Base-by-base conservation (phyloP, 35 echinoderm and acorn worm genomes). In the Eucidaris tribuloides region DNA sequence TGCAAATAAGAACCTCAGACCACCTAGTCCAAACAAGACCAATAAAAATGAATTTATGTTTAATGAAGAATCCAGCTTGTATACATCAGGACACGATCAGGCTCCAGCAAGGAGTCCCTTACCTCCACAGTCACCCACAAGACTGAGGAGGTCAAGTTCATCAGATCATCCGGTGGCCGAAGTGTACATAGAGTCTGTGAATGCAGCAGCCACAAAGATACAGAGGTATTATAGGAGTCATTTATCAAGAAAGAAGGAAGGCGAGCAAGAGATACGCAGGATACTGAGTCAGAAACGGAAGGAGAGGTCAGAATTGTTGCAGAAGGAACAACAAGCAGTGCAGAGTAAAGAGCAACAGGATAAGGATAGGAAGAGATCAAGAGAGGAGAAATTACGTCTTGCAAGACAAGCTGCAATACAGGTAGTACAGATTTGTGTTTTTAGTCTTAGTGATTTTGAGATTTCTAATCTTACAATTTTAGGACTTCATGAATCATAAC, bases 401-500 rank as follows among this genome's bases (percentile, higher is more conserved):
- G 96, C 96, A 11, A 93, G 96, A 77, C 96, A 93, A 58, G 86
- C 87, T 36, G 96, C 96, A 18, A 99, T 99, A 63, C 82, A 99
- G 62, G 91, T 99, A 87, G n/a, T n/a, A n/a, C n/a, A n/a, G n/a
- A n/a, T n/a, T n/a, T n/a, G n/a, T n/a, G n/a, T n/a, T n/a, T n/a
- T n/a, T n/a, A n/a, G n/a, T n/a, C n/a, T n/a, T n/a, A n/a, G n/a
- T n/a, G n/a, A n/a, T n/a, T n/a, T n/a, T n/a, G n/a, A n/a, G n/a
- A n/a, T n/a, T n/a, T n/a, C n/a, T n/a, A n/a, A n/a, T n/a, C n/a
- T n/a, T n/a, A n/a, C n/a, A n/a, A n/a, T n/a, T n/a, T n/a, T n/a
- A n/a, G n/a, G n/a, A n/a, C n/a, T n/a, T n/a, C n/a, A n/a, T n/a
- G n/a, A n/a, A n/a, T n/a, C n/a, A n/a, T n/a, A n/a, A n/a, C n/a